Evolutionary conservation across 2,888 invertebrate genomes (phyloP), one percentile per base, ranked within the genome.

Genomic region (Antheraea assamensis): DNA sequence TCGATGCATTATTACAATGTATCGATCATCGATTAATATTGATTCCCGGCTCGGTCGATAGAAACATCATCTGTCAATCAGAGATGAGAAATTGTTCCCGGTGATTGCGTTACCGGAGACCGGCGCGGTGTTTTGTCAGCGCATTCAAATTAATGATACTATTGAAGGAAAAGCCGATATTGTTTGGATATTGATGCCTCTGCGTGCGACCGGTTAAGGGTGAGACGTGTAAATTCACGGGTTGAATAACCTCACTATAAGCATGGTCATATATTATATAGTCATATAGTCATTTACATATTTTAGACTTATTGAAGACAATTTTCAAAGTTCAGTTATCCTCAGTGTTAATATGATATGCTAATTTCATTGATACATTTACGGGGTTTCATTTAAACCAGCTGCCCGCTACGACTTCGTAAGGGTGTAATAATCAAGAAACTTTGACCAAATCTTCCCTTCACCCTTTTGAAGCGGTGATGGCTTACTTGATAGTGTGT

Each of bases 21-120:
- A 72, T 68, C 52, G 42, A 74, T 72, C 70, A 72, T 61, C 74
- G 72, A 72, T 74, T 72, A 74, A 68, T 66, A 71, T 71, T 66
- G 47, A 66, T 52, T 35, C 70, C 58, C 42, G 71, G n/a, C 52
- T 19, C 70, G 35, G n/a, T 58, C 55, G 74, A 82, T 82, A 77
- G 81, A 81, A 78, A 81, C 79, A 83, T 83, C 83, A 80, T 58
- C 73, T 78, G 83, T 81, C 83, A 79, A 79, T 83, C 81, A 78
- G 73, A 61, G 68, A 74, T 71, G 74, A 74, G 74, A 66, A 72
- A 74, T 74, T 55, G 74, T 66, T 31, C 52, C 30, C 49, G 35
- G 31, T 71, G 74, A 72, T 71, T 71, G 74, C 52, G 35, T 52
- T 71, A 35, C 58, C 27, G 71, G 30, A 71, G 71, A 42, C 19